phyloP scores from a whole-genome alignment of 2,888 invertebrate species.

The Polymixis flavicincta region DNA sequence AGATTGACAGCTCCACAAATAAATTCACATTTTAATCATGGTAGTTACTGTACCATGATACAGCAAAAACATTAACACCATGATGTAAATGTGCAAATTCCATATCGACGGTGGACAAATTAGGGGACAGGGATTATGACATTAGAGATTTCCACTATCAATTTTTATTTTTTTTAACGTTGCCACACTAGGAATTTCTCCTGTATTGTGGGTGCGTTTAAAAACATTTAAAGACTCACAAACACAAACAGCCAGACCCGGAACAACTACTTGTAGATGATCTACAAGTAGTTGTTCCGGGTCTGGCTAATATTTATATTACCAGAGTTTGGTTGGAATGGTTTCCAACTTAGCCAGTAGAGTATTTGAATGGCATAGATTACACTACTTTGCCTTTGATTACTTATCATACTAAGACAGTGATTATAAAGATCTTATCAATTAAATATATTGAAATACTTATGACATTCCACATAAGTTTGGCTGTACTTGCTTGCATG shows the following conservation, averaged over 20 bases:
- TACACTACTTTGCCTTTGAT: not conserved
- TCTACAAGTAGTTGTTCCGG: no score
- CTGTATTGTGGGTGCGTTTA: no score
- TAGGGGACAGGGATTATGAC: no score
- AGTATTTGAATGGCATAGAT: not conserved
- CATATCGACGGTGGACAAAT: not conserved
- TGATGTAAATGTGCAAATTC: not conserved
- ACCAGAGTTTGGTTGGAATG: not conserved
- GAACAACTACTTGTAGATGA: no score
- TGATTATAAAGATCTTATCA: slow-evolving; percentile 15
- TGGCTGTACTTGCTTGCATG: not conserved
- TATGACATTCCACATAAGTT: not conserved
- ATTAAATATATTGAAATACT: not conserved
- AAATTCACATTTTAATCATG: not conserved
- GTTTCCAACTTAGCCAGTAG: not conserved
- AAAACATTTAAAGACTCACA: no score
- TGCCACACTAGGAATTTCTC: no score
- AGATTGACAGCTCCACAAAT: not conserved
- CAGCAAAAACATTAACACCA: slow-evolving; percentile 6
- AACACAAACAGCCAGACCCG: no score
- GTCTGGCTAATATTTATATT: no score
- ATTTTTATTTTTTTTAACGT: no score
- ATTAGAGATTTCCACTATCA: no score
- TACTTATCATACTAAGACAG: not conserved
- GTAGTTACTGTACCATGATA: not conserved